A percentile compares a stretch with the other conserved stretches of the same genome.
phyloP scores from a whole-genome alignment of 1,140 invertebrate species.

The Conus betulinus region DNA sequence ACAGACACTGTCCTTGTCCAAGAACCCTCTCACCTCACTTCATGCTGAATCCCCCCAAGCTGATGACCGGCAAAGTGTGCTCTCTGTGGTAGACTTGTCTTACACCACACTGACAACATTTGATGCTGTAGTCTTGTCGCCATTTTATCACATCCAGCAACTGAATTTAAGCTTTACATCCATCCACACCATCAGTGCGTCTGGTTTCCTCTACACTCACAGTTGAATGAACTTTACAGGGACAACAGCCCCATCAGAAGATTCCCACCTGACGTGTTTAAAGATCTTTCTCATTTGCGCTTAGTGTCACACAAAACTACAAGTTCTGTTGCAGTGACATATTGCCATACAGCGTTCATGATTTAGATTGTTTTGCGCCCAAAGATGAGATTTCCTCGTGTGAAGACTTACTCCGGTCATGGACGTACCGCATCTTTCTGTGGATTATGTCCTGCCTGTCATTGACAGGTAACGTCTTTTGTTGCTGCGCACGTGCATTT shows the following conservation, averaged over 20 bases:
- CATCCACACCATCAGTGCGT: not conserved
- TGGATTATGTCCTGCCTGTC: constrained; percentile 49
- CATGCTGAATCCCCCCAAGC: too few species aligned
- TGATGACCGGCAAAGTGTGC: not conserved
- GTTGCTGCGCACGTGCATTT: constrained; percentile 28
- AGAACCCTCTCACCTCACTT: not conserved
- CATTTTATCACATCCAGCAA: not conserved
- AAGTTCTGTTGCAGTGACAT: constrained; percentile 42
- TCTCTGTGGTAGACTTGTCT: not conserved
- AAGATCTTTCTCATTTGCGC: constrained; percentile 31
- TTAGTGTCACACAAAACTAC: constrained; percentile 26
- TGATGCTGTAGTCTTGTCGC: not conserved
- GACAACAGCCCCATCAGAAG: constrained; percentile 24
- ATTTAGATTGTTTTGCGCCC: constrained; percentile 28
- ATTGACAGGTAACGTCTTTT: constrained; percentile 49
- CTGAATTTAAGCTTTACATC: not conserved
- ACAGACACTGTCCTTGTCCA: not conserved
- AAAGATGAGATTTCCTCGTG: constrained; percentile 52
- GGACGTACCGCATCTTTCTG: constrained; percentile 37
- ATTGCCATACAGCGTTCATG: not conserved
- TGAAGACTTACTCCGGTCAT: constrained; percentile 43
- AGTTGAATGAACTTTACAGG: constrained; percentile 10
- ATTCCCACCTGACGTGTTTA: constrained; percentile 26
- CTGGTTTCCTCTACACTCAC: not conserved
- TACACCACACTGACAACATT: not conserved